Conservation (phyloP, 2,113 vertebrate species). For the Oreamnos americanus region DNA sequence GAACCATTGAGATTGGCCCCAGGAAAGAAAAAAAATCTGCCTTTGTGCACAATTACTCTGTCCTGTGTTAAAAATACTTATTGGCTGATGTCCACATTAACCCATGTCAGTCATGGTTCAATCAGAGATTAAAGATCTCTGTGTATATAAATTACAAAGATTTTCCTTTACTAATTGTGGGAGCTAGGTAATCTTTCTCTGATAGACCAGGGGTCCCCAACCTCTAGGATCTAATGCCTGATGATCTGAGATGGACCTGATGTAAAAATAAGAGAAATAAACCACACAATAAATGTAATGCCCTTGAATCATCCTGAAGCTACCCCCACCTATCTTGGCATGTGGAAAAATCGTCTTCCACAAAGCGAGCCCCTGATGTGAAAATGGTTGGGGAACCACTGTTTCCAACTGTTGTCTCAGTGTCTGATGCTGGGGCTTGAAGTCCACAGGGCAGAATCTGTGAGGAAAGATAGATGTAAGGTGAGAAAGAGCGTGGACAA, state of each 20-base stretch:
- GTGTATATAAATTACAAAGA: background rate
- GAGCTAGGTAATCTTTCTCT: background rate
- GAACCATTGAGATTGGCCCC: background rate
- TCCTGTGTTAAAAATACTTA: background rate
- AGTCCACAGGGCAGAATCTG: background rate
- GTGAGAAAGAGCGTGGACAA: background rate
- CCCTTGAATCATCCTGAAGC: background rate
- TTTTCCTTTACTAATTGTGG: background rate
- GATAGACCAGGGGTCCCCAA: background rate
- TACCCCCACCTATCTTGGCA: background rate
- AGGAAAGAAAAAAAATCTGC: background rate
- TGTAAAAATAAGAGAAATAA: background rate
- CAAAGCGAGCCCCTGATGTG: background rate
- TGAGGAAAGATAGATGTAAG: background rate
- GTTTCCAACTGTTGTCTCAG: background rate
- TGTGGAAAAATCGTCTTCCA: fast-evolving
- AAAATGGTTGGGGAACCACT: background rate
- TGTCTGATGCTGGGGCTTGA: too few relatives aligned
- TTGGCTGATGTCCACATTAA: background rate
- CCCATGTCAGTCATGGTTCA: background rate
- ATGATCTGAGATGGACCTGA: background rate
- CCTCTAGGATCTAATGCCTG: background rate
- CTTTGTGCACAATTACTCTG: background rate
- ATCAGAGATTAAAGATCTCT: background rate
- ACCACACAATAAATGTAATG: background rate